Evolutionary conservation across 2,797 vertebrate species (phyloP).

Genomic region (Carcharodon carcharias): DNA sequence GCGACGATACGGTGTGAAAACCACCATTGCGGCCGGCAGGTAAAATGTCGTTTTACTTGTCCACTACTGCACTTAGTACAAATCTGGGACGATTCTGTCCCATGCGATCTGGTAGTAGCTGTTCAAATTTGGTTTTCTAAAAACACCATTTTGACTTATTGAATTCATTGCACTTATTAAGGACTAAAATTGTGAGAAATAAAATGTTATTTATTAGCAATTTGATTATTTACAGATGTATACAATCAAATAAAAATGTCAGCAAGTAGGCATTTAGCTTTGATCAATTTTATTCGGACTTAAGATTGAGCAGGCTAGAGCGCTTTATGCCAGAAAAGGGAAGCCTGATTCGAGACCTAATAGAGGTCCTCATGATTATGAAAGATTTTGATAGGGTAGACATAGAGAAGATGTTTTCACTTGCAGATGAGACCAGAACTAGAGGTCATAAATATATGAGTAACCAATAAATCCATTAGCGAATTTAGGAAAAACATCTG

Average conservation of each 20-base stretch:
- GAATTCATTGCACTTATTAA: neutral
- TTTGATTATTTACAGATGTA: neutral
- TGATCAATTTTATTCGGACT: neutral
- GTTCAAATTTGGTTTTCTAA: neutral
- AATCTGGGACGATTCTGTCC: too few relatives aligned
- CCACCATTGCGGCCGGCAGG: too few relatives aligned
- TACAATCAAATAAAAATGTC: neutral
- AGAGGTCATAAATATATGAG: neutral
- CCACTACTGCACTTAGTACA: too few relatives aligned
- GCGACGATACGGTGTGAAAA: too few relatives aligned
- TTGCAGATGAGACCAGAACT: too few relatives aligned
- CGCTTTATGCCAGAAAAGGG: too few relatives aligned
- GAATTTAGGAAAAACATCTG: neutral
- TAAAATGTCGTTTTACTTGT: too few relatives aligned
- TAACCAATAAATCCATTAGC: neutral
- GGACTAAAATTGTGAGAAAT: neutral
- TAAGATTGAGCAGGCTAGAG: neutral
- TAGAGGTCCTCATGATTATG: too few relatives aligned
- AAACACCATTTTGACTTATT: neutral
- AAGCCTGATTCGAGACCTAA: neutral
- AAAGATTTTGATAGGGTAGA: too few relatives aligned
- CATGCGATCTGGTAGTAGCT: neutral
- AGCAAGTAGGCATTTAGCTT: neutral
- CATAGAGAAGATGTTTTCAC: too few relatives aligned
- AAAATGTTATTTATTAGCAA: neutral